phyloP scores from a whole-genome alignment of 2,888 invertebrate genomes.

The Entomobrya multifasciata region DNA sequence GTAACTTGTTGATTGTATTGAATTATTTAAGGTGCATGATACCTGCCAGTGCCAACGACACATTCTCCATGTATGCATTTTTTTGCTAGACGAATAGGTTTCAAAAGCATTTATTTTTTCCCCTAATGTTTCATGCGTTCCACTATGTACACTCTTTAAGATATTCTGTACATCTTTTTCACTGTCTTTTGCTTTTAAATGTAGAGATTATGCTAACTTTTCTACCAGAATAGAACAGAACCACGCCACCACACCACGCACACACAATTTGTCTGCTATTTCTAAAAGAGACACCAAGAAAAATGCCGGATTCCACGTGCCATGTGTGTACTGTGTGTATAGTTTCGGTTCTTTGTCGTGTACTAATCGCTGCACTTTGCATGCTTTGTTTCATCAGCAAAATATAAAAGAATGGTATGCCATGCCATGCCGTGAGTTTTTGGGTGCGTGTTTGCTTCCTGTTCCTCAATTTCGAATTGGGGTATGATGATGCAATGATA shows the following conservation, averaged over 20 bases:
- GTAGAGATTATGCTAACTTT: too few relatives aligned
- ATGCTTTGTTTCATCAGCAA: background rate
- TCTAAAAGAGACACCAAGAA: slow-evolving; percentile 26
- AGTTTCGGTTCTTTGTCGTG: too few relatives aligned
- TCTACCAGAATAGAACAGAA: background rate
- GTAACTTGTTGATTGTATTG: background rate
- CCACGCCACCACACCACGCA: background rate
- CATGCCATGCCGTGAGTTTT: background rate
- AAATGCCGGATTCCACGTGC: slow-evolving; percentile 55
- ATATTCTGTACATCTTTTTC: too few relatives aligned
- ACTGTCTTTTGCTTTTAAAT: too few relatives aligned
- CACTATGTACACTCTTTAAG: too few relatives aligned
- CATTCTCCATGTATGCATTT: too few relatives aligned
- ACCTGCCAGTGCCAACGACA: too few relatives aligned
- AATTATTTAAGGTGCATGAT: background rate
- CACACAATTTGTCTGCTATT: background rate
- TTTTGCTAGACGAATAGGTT: too few relatives aligned
- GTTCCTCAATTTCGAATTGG: slow-evolving; percentile 5
- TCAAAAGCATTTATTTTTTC: too few relatives aligned
- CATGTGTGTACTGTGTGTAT: background rate
- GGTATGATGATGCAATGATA: slow-evolving; percentile 6
- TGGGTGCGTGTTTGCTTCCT: background rate
- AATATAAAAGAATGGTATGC: background rate
- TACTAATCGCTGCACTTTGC: background rate
- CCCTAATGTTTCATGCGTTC: too few relatives aligned